Conservation (phyloP, 2,888 invertebrate genomes). For the Ochlodes sylvanus region DNA sequence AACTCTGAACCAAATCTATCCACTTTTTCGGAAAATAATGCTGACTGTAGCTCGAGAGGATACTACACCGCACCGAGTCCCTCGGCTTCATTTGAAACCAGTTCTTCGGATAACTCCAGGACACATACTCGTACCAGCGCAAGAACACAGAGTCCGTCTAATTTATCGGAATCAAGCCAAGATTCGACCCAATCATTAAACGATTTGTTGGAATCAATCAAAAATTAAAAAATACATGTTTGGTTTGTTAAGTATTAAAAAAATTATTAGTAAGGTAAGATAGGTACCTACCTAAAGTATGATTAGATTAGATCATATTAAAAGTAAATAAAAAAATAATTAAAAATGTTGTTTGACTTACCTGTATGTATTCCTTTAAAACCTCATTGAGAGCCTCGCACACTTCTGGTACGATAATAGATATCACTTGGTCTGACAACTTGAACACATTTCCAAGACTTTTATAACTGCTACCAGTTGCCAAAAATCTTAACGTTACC, state of each 20-base stretch:
- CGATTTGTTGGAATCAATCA: constrained; percentile 46
- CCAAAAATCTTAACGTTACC: too few species aligned
- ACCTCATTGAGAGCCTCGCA: constrained; percentile 46
- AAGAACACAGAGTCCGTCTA: constrained; percentile 40
- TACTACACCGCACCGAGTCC: constrained; percentile 47
- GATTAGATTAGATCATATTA: too few species aligned
- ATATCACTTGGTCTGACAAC: constrained; percentile 47
- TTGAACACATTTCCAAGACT: constrained; percentile 49
- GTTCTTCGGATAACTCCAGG: constrained; percentile 42
- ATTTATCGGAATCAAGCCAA: constrained; percentile 45
- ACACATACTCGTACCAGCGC: too few species aligned
- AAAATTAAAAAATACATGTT: constrained; percentile 43
- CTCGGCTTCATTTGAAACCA: constrained; percentile 41
- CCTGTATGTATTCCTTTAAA: constrained; percentile 45
- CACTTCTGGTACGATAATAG: constrained; percentile 48
- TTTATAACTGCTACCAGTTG: constrained; percentile 48
- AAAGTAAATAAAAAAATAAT: constrained; percentile 35
- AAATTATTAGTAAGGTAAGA: too few species aligned
- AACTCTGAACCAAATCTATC: constrained; percentile 44
- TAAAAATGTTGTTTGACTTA: constrained; percentile 47
- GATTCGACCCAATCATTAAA: constrained; percentile 44
- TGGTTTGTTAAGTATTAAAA: constrained; percentile 35
- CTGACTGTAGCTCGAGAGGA: constrained; percentile 47
- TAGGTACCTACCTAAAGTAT: too few species aligned
- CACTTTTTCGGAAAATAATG: constrained; percentile 45